Percentiles rank a stretch among this genome's conserved stretches.
Evolutionary conservation across 2,113 vertebrate species (phyloP).

Genomic region (Trematocara variabile): DNA sequence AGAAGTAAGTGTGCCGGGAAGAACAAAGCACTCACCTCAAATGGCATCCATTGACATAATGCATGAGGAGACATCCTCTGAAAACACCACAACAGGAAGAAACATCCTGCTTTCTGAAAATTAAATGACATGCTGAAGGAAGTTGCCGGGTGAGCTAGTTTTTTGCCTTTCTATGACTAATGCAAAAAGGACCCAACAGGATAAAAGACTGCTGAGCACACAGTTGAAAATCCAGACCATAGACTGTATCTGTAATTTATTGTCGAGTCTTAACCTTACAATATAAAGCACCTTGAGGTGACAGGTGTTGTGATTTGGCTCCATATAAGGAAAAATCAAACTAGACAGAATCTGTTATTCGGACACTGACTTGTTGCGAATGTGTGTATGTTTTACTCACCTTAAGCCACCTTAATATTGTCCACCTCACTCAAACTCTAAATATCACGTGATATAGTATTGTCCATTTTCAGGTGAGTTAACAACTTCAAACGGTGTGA

Average conservation of each 20-base stretch:
- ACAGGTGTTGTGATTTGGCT: neutral
- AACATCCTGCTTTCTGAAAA: slow-evolving; percentile 57
- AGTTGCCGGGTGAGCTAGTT: neutral
- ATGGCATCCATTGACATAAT: slow-evolving; percentile 45
- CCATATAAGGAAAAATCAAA: neutral
- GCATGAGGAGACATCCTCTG: slow-evolving; percentile 40
- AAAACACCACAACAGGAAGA: slow-evolving; percentile 56
- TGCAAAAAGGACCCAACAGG: neutral
- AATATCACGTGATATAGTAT: neutral
- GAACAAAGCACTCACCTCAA: slow-evolving; percentile 52
- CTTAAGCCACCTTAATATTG: slow-evolving; percentile 28
- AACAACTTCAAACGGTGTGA: neutral
- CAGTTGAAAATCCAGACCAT: neutral
- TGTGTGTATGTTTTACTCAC: slow-evolving; percentile 46
- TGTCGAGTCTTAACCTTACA: neutral
- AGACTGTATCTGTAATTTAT: neutral
- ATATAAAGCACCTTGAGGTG: neutral
- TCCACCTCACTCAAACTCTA: slow-evolving; percentile 19
- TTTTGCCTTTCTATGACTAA: slow-evolving; percentile 32
- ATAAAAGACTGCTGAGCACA: neutral
- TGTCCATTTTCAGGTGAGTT: neutral
- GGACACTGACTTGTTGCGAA: slow-evolving; percentile 24
- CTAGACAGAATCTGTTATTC: neutral
- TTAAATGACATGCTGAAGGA: slow-evolving; percentile 31
- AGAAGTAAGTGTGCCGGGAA: slow-evolving; percentile 52